Percentiles rank a stretch among this genome's conserved stretches.
These are phyloP conservation scores for Cyphomyrmex costatus DNA, from an alignment of 1,140 invertebrate species.

Conservation along the genomic window DNA sequence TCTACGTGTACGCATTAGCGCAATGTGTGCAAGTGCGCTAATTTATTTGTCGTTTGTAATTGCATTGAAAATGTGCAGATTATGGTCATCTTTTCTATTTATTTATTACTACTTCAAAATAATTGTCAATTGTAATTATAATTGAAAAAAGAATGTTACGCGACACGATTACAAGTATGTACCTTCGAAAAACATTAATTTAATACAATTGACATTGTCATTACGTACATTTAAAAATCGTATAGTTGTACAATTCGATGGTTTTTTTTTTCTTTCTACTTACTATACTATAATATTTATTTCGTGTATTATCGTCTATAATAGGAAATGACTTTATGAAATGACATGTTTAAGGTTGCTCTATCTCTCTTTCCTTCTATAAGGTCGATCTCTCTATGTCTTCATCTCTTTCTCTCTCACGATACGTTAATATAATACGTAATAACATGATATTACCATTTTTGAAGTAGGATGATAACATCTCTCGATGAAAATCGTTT, in stretches of 20 bases:
- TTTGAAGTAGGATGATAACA: background rate
- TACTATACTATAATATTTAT: background rate
- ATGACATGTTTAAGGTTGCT: background rate
- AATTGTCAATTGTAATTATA: background rate
- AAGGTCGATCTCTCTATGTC: background rate
- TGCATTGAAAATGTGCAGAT: background rate
- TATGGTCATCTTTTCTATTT: background rate
- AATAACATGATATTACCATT: background rate
- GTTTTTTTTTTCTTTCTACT: background rate
- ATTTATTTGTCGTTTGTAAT: slow-evolving; percentile 44
- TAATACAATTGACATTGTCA: background rate
- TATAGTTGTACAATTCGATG: background rate
- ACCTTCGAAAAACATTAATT: background rate
- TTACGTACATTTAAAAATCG: background rate
- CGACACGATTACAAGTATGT: background rate
- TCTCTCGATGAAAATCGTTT: background rate
- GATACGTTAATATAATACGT: too few relatives aligned
- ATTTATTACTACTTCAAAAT: background rate
- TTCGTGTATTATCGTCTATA: background rate
- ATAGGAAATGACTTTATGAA: background rate
- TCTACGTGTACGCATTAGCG: slow-evolving; percentile 27
- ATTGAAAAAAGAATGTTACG: background rate
- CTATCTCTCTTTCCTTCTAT: background rate
- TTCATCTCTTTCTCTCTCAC: background rate
- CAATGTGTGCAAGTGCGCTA: slow-evolving; percentile 20